Evolutionary conservation across 2,797 vertebrate species (phyloP), one percentile per base, ranked within the genome.

Genomic region (Odontamblyopus lacepedii): DNA sequence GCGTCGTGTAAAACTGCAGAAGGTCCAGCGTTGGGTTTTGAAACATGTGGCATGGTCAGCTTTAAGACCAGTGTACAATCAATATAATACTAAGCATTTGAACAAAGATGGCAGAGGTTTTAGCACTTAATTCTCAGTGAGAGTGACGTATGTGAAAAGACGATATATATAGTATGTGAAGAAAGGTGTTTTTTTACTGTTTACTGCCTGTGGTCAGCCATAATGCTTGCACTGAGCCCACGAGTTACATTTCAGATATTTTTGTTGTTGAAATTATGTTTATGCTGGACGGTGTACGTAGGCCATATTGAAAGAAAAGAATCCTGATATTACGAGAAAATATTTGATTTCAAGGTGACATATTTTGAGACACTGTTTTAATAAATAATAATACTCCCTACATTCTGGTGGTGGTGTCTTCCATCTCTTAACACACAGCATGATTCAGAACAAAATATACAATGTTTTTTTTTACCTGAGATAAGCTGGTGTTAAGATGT

Each of bases 161-260:
- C 48, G 78, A 67, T 62, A 70, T 57, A 48, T 51, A 9, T 8
- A 84, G 76, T 70, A 79, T 72, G 63, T 78, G 65, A 78, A 75
- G 86, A 65, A 83, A 35, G 64, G 19, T 76, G 48, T 70, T 72
- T 85, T 23, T 87, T 80, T 80, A 83, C 82, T 2, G 77, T 89
- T 69, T 77, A 79, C 83, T 86, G 76, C 83, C 84, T 84, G 76
- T 88, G 72, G 62, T 80, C 76, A 87, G 83, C 87, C 87, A 82
- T 85, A 80, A 75, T 32, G 83, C 87, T 88, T 87, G 77, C 87
- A 86, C 89, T 89, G 86, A 88, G 83, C 85, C 82, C 2, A 78
- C 74, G 26, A 80, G 81, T 87, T 79, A 83, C 79, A 83, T 87
- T 78, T 83, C 70, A 78, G 73, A 62, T 72, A 26, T 32, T 73